These are phyloP conservation scores for Spisula subtruncata DNA, from an alignment of 2,888 invertebrate species.

Conservation along the genomic window DNA sequence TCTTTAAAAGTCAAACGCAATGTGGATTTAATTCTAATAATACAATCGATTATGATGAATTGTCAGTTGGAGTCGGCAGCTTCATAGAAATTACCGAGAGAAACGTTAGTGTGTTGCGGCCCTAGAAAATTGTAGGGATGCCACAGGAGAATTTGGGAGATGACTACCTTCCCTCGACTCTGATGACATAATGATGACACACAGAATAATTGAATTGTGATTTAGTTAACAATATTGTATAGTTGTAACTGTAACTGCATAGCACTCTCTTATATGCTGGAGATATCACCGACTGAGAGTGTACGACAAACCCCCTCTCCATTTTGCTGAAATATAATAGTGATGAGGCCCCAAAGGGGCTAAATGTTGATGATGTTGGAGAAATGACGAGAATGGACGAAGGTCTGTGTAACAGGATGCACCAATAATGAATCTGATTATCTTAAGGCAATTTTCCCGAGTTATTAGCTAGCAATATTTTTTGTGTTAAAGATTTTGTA, in stretches of 20 bases:
- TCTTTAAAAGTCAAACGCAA: slow-evolving; percentile 36
- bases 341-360: too few relatives aligned
- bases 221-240: slow-evolving; percentile 44
- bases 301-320: too few relatives aligned
- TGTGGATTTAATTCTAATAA: slow-evolving; percentile 52
- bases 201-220: slow-evolving; percentile 61
- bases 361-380: too few relatives aligned
- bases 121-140: slow-evolving; percentile 39
- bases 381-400: too few relatives aligned
- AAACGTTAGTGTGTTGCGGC: slow-evolving; percentile 13
- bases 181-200: slow-evolving; percentile 58
- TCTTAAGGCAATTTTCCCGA: too few relatives aligned
- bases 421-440: too few relatives aligned
- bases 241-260: neutral
- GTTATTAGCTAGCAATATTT: too few relatives aligned
- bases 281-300: neutral
- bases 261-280: neutral
- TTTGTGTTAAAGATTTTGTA: too few relatives aligned
- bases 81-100: slow-evolving; percentile 47
- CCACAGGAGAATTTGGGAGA: slow-evolving; percentile 40
- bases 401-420: too few relatives aligned
- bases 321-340: too few relatives aligned
- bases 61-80: slow-evolving; percentile 36
- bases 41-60: slow-evolving; percentile 54
- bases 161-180: slow-evolving; percentile 36